Conservation (phyloP, 2,888 invertebrate species). For the Monochamus alternatus region DNA sequence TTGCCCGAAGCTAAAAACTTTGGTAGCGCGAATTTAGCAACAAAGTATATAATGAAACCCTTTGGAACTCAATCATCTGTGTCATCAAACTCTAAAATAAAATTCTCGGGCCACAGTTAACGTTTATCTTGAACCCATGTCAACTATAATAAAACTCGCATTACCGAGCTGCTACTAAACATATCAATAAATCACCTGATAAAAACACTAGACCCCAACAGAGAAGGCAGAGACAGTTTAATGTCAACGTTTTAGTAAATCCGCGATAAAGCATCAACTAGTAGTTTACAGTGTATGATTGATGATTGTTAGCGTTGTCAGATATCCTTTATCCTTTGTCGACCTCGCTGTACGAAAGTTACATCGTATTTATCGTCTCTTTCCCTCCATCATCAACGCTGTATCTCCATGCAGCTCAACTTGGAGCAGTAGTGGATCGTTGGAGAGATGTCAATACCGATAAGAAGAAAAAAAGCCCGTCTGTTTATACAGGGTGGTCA, state of each 20-base stretch:
- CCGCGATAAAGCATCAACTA: conserved; percentile 54
- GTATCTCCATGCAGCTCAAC: no score
- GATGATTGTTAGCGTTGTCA: conserved; percentile 45
- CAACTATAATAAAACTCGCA: conserved; percentile 45
- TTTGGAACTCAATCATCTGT: neutral
- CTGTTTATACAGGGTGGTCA: no score
- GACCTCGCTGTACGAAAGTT: conserved; percentile 23
- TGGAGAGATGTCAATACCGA: no score
- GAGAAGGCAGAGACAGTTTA: conserved; percentile 52
- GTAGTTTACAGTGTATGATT: conserved; percentile 50
- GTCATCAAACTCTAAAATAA: conserved; percentile 5
- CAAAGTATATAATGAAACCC: neutral
- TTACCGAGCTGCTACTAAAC: conserved; percentile 44
- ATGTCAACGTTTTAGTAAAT: conserved; percentile 56
- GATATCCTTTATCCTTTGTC: conserved; percentile 43
- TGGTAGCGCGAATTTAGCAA: neutral
- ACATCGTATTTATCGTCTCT: conserved; percentile 12
- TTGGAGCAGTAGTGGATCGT: no score
- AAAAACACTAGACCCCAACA: conserved; percentile 52
- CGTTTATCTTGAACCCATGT: conserved; percentile 31
- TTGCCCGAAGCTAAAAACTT: no score
- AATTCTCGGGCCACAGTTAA: conserved; percentile 10
- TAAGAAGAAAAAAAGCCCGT: no score
- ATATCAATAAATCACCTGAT: conserved; percentile 58
- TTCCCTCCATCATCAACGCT: neutral